These are phyloP conservation scores for Apodemia mormo DNA, from an alignment of 2,888 invertebrate species.

Conservation along the genomic window DNA sequence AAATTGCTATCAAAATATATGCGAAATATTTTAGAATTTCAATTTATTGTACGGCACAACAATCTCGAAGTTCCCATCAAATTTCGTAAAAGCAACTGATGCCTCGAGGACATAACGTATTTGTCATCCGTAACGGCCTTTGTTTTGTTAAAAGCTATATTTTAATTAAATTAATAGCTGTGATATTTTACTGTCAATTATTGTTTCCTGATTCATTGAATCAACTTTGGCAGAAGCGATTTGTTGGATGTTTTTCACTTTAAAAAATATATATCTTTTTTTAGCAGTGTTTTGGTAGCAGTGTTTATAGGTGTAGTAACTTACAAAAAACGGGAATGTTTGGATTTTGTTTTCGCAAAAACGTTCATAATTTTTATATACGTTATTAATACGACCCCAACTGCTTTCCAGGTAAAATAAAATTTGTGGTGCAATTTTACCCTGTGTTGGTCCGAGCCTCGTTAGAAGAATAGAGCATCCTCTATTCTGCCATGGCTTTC, in stretches of 20 bases:
- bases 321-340: too few species aligned
- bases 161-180: constrained; percentile 71
- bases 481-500: too few species aligned
- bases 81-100: constrained; percentile 58
- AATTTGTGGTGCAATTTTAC: too few species aligned
- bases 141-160: constrained; percentile 70
- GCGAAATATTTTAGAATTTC: constrained; percentile 23
- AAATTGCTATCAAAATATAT: background rate
- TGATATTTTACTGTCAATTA: constrained; percentile 69
- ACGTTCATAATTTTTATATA: too few species aligned
- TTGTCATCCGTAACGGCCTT: constrained; percentile 66
- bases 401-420: too few species aligned
- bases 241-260: constrained; percentile 22
- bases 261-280: constrained; percentile 1
- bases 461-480: too few species aligned
- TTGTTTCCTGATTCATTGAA: constrained; percentile 60
- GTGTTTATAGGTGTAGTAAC: too few species aligned
- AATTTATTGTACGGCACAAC: constrained; percentile 29
- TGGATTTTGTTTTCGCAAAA: too few species aligned
- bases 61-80: constrained; percentile 43
- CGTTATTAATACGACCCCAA: too few species aligned
- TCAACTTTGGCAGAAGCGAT: constrained; percentile 35
- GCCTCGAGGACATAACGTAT: constrained; percentile 57
- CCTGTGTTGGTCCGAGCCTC: too few species aligned
- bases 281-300: background rate